phyloP scores from a whole-genome alignment of 1,140 invertebrate species.

The Uloborus diversus region DNA sequence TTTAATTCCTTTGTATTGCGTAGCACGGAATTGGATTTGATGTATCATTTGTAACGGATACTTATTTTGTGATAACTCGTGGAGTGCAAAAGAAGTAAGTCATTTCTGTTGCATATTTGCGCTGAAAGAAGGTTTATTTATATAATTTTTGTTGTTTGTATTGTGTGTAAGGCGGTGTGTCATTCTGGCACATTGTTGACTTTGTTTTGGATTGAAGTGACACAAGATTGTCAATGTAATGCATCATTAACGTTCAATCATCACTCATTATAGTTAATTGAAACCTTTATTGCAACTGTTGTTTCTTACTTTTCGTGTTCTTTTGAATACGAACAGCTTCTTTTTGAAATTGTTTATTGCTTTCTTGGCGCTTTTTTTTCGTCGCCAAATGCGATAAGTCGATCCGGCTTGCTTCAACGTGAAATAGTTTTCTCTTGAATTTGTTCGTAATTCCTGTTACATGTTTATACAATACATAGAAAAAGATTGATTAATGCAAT shows the following conservation, averaged over 20 bases:
- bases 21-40: conserved; percentile 4
- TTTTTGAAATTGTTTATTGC: background rate
- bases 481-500: too few relatives aligned
- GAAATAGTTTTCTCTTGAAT: too few relatives aligned
- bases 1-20: conserved; percentile 34
- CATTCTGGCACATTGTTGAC: background rate
- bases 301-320: too few relatives aligned
- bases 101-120: background rate
- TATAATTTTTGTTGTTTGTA: background rate
- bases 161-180: background rate
- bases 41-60: background rate
- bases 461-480: too few relatives aligned
- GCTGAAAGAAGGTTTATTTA: background rate
- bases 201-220: background rate
- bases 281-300: too few relatives aligned
- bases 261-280: too few relatives aligned
- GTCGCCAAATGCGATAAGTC: background rate
- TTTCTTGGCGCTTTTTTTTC: background rate
- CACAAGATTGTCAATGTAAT: background rate
- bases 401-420: too few relatives aligned
- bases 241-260: too few relatives aligned
- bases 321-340: background rate
- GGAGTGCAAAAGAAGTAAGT: background rate
- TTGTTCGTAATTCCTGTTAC: too few relatives aligned
- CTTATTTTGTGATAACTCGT: background rate